Conservation (phyloP, 1,140 invertebrate genomes). For the Chrysomallon squamiferum region DNA sequence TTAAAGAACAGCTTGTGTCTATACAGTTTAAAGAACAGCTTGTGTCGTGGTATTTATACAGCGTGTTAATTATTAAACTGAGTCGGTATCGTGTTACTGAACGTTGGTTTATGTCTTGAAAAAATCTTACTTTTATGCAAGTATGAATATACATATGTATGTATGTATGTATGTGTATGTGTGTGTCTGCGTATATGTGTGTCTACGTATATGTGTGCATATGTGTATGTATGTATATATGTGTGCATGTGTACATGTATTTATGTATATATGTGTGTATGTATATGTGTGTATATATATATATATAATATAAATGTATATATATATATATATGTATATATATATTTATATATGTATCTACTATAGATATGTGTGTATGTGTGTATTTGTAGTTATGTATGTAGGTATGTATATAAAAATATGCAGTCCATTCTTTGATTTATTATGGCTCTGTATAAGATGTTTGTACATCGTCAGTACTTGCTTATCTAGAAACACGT, state of each 20-base stretch:
- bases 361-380: background rate
- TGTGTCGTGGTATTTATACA: no score
- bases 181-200: background rate
- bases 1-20: no score
- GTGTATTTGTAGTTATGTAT: background rate
- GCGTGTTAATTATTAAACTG: no score
- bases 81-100: no score
- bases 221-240: no score
- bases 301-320: slow-evolving; percentile 10
- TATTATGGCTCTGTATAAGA: no score
- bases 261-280: background rate
- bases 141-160: slow-evolving; percentile 10
- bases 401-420: background rate
- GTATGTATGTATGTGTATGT: background rate
- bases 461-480: no score
- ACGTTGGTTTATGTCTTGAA: no score
- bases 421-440: no score
- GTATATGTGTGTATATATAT: slow-evolving; percentile 10
- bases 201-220: background rate
- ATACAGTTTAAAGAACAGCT: no score
- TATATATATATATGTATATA: slow-evolving; percentile 12
- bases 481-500: no score
- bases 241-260: no score
- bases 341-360: slow-evolving; percentile 3
- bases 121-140: slow-evolving; percentile 1